These are phyloP conservation scores for Tribolium castaneum DNA, from an alignment of 1,140 invertebrate species.

Conservation along the genomic window DNA sequence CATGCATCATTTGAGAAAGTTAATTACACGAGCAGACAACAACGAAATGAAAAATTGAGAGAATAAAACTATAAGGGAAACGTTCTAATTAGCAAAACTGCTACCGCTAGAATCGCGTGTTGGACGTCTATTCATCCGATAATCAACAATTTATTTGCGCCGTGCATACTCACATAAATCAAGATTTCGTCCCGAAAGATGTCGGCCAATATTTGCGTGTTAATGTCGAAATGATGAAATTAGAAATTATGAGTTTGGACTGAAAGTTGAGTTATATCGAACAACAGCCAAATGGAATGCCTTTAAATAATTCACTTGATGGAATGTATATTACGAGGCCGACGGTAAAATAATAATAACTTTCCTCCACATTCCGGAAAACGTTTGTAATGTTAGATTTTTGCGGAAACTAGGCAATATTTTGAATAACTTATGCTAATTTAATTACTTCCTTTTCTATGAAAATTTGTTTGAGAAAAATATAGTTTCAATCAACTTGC, in stretches of 20 bases:
- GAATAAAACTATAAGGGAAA: background rate
- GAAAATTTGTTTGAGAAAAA: no score
- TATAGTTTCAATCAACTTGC: no score
- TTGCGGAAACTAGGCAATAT: background rate
- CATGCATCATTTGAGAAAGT: slow-evolving; percentile 12
- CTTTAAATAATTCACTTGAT: slow-evolving; percentile 15
- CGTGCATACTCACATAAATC: slow-evolving; percentile 1
- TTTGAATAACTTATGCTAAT: background rate
- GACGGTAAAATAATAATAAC: slow-evolving; percentile 1
- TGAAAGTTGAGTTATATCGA: background rate
- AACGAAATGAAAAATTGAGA: background rate
- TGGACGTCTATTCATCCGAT: slow-evolving; percentile 2
- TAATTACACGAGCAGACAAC: slow-evolving; percentile 3
- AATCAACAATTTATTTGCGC: slow-evolving; percentile 20
- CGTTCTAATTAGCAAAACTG: background rate
- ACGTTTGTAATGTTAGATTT: background rate
- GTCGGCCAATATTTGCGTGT: slow-evolving; percentile 19
- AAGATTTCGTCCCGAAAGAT: slow-evolving; percentile 14
- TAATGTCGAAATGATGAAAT: slow-evolving; percentile 24
- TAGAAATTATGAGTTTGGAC: background rate
- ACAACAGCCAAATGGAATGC: background rate
- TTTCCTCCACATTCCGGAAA: background rate
- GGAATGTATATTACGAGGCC: slow-evolving; percentile 3
- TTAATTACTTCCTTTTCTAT: no score
- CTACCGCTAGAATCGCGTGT: slow-evolving; percentile 1